A percentile compares a stretch with the other conserved stretches of the same genome.
Conservation (phyloP, 2,113 vertebrate species). For the Jacana jacana region DNA sequence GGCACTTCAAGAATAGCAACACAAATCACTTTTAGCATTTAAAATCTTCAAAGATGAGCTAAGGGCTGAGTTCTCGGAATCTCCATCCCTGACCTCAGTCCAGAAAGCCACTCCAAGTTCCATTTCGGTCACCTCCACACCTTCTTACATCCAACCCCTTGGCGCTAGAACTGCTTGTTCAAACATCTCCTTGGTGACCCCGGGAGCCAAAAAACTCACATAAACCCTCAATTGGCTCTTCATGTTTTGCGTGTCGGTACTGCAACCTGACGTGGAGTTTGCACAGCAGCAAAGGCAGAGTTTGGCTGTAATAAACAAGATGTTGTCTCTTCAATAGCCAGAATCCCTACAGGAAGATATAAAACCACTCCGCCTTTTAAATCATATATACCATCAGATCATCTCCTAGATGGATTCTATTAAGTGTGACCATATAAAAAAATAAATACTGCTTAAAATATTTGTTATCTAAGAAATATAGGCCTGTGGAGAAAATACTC, state of each 20-base stretch:
- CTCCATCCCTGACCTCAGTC: not conserved
- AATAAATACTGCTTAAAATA: not conserved
- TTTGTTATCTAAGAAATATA: not conserved
- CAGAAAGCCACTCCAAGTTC: not conserved
- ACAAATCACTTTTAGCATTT: too few relatives aligned
- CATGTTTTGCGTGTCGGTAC: not conserved
- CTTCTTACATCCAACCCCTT: not conserved
- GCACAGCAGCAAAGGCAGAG: not conserved
- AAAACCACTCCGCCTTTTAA: not conserved
- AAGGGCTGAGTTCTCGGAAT: not conserved
- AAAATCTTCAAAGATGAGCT: not conserved
- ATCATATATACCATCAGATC: not conserved
- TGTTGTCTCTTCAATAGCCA: not conserved
- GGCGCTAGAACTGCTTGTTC: not conserved
- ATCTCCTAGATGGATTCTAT: not conserved
- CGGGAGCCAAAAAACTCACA: not conserved
- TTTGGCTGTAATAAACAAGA: not conserved
- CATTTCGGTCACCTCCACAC: not conserved
- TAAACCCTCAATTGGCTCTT: not conserved
- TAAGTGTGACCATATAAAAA: not conserved
- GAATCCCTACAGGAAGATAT: not conserved
- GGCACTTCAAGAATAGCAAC: not conserved
- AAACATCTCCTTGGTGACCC: not conserved
- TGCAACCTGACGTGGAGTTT: not conserved
- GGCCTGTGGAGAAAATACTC: not conserved